A percentile compares a stretch with the other conserved stretches of the same genome.
Evolutionary conservation across 2,113 vertebrate species (phyloP).

Genomic region (Antidorcas marsupialis): DNA sequence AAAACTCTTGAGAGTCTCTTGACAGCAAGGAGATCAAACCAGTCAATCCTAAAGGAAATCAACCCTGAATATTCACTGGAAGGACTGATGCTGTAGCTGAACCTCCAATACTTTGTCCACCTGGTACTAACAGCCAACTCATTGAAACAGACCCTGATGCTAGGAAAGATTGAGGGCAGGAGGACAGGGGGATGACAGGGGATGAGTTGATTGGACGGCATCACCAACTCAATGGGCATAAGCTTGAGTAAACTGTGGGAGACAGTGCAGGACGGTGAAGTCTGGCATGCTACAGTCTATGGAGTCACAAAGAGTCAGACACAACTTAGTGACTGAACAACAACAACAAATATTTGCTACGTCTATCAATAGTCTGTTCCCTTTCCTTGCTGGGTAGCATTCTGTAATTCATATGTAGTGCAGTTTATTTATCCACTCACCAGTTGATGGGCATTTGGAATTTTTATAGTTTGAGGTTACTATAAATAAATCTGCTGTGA

Average conservation of each 20-base stretch:
- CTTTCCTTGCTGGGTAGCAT: not conserved
- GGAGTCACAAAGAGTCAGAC: not conserved
- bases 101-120: not conserved
- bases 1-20: not conserved
- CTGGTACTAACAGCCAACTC: not conserved
- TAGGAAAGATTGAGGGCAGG: not conserved
- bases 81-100: not conserved
- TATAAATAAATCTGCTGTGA: conserved; percentile 6
- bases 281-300: not conserved
- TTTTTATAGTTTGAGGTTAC: not conserved
- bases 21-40: not conserved
- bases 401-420: not conserved
- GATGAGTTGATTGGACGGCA: not conserved
- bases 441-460: not conserved
- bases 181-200: not conserved
- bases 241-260: not conserved
- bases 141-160: not conserved
- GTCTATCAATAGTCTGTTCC: not conserved
- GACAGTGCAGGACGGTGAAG: not conserved
- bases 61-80: not conserved
- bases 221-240: not conserved
- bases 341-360: not conserved
- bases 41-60: not conserved
- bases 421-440: not conserved
- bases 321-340: not conserved